A percentile compares a stretch with the other conserved stretches of the same genome.
phyloP scores from a whole-genome alignment of 1,140 invertebrate species.

The Xylocopa sonorina region DNA sequence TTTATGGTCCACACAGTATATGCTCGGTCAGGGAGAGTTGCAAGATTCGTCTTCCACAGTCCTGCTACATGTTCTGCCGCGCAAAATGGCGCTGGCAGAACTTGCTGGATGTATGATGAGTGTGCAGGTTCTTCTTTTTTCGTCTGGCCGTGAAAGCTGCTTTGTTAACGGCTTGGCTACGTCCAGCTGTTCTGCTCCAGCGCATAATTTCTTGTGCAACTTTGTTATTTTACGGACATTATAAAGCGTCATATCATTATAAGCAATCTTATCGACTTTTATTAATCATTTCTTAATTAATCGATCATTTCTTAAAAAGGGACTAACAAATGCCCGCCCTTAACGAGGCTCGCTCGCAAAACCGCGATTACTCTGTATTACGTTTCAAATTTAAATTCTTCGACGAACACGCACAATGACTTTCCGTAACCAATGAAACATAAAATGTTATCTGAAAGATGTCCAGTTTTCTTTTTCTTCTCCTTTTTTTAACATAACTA shows the following conservation, averaged over 20 bases:
- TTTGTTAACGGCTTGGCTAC: not conserved
- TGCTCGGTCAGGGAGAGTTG: too few species aligned
- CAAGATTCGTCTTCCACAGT: not conserved
- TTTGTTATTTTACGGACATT: not conserved
- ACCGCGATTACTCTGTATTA: too few species aligned
- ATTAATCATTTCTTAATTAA: slow-evolving; percentile 1
- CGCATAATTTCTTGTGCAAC: not conserved
- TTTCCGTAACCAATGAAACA: too few species aligned
- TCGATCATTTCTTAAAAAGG: not conserved
- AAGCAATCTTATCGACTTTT: too few species aligned
- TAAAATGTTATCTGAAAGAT: too few species aligned
- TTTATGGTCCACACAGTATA: too few species aligned
- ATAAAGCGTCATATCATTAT: not conserved
- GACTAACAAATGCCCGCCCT: too few species aligned
- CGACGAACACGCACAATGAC: too few species aligned
- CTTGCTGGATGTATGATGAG: not conserved
- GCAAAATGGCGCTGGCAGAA: not conserved
- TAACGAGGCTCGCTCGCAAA: too few species aligned
- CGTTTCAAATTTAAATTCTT: too few species aligned
- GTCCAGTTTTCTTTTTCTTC: too few species aligned
- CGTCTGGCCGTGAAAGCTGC: not conserved
- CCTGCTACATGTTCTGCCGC: not conserved
- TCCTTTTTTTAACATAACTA: too few species aligned
- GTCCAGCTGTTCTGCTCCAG: not conserved
- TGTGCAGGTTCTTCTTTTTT: not conserved